Evolutionary conservation across 2,888 invertebrate genomes (phyloP).

Genomic region (Lissocephala sabroskyi): DNA sequence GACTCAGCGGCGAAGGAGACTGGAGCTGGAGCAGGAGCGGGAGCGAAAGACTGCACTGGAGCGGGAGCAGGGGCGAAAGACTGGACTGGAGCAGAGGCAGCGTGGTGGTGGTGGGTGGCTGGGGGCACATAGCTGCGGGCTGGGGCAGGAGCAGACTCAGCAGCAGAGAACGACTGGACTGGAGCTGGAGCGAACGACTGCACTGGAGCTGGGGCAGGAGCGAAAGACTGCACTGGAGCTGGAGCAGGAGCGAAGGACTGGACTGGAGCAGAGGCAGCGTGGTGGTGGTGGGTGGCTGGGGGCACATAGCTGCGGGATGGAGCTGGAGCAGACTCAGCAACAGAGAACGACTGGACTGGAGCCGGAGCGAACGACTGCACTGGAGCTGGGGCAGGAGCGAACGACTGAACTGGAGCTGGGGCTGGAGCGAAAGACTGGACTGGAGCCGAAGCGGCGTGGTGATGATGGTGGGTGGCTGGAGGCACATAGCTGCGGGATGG

Average conservation of each 20-base stretch:
- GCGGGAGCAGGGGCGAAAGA: slow-evolving; percentile 15
- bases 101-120: slow-evolving; percentile 15
- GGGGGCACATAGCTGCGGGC: slow-evolving; percentile 25
- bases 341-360: slow-evolving; percentile 16
- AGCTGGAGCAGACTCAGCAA: slow-evolving; percentile 17
- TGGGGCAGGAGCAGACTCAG: slow-evolving; percentile 28
- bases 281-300: slow-evolving; percentile 9
- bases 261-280: slow-evolving; percentile 20
- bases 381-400: slow-evolving; percentile 13
- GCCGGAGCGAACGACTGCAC: slow-evolving; percentile 19
- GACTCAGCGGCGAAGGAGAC: slow-evolving; percentile 25
- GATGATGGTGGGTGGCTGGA: slow-evolving; percentile 10
- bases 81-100: slow-evolving; percentile 22
- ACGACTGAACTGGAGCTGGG: slow-evolving; percentile 6
- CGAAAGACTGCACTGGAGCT: slow-evolving; percentile 2
- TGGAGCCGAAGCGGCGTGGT: slow-evolving; percentile 18
- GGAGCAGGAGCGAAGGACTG: slow-evolving; percentile 15
- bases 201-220: slow-evolving; percentile 15
- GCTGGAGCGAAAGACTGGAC: slow-evolving; percentile 16
- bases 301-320: slow-evolving; percentile 26
- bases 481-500: slow-evolving; percentile 25
- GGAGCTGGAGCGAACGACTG: slow-evolving; percentile 18
- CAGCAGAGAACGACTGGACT: slow-evolving; percentile 18
- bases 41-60: slow-evolving; percentile 2
- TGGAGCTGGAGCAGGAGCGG: slow-evolving; percentile 14